Base-by-base conservation (phyloP, 2,113 vertebrate species). In the Archilochus colubris region DNA sequence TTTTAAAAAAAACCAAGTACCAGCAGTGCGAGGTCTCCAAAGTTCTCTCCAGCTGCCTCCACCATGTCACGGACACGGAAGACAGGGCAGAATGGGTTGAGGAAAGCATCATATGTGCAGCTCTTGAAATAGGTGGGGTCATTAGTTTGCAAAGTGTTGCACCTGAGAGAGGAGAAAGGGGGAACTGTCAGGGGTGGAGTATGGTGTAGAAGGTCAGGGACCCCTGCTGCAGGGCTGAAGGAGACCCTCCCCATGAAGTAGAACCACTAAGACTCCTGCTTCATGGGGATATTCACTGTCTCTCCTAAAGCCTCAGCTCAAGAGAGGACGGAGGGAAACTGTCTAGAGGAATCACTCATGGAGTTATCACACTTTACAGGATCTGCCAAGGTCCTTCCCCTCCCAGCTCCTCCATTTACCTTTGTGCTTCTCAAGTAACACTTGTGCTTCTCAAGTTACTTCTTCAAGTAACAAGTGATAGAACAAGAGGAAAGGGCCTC, bases 61-160 rank as follows among this genome's bases (percentile, higher is more conserved):
- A 98, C 95, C 25, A 98, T 87, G 78, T 98, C 97, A 55, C 84
- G 94, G 12, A 98, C 88, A 55, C 90, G 90, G 90, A 98, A 98
- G n/a, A 98, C 51, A 0, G 98, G 98, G 64, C 98, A 98, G 83
- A 28, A 95, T 3, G 97, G 98, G 59, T 67, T 97, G 64, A 84
- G 82, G 33, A 33, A 2, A 0, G 96, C 90, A 38, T 98, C 76
- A 0, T 98, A 98, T 0, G 4, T 94, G 76, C 98, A 98, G 72
- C 57, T 93, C 93, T 97, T 98, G 96, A 98, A 98, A 67, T 98
- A 98, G 82, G 80, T 74, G 33, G 64, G 40, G 43, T 98, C 96
- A 55, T 18, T 89, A 27, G 97, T 98, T 64, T 97, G 93, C 78
- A 98, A 72, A 30, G 85, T 44, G 15, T 98, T 98, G 86, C 95